phyloP scores from a whole-genome alignment of 1,140 invertebrate species.

The Rhyzopertha dominica region DNA sequence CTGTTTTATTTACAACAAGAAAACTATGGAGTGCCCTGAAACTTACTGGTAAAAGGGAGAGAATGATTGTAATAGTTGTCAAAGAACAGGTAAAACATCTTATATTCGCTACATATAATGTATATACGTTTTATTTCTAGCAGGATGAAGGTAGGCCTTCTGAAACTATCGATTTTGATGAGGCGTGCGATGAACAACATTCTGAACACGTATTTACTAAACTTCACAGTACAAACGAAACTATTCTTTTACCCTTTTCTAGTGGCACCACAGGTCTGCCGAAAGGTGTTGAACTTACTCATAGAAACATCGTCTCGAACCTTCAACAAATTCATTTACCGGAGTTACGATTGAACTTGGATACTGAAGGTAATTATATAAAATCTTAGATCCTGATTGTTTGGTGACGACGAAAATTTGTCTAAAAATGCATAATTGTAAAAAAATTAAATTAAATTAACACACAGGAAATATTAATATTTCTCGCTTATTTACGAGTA shows the following conservation, averaged over 20 bases:
- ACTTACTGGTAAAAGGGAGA: too few species aligned
- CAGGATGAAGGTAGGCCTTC: neutral
- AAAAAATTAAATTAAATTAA: neutral
- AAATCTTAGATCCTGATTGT: too few species aligned
- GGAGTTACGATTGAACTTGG: conserved; percentile 16
- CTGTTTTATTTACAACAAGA: too few species aligned
- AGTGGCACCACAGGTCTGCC: conserved; percentile 83
- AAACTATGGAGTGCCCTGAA: too few species aligned
- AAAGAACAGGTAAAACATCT: conserved; percentile 1
- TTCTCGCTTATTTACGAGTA: neutral
- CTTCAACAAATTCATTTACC: conserved; percentile 40
- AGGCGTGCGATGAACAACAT: conserved; percentile 7
- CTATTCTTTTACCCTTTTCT: conserved; percentile 57
- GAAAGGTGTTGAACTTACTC: conserved; percentile 77
- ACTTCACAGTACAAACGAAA: conserved; percentile 41
- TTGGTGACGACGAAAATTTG: too few species aligned
- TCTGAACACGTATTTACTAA: neutral
- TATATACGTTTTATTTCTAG: conserved; percentile 1
- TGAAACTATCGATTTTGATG: conserved; percentile 4
- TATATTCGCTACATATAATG: conserved; percentile 4
- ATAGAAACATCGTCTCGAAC: conserved; percentile 57
- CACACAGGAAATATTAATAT: neutral
- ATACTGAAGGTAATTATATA: conserved; percentile 18
- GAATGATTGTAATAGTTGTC: too few species aligned
- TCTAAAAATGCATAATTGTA: neutral